These are phyloP conservation scores for Datnioides undecimradiatus DNA, from an alignment of 2,113 vertebrate genomes.

Conservation along the genomic window DNA sequence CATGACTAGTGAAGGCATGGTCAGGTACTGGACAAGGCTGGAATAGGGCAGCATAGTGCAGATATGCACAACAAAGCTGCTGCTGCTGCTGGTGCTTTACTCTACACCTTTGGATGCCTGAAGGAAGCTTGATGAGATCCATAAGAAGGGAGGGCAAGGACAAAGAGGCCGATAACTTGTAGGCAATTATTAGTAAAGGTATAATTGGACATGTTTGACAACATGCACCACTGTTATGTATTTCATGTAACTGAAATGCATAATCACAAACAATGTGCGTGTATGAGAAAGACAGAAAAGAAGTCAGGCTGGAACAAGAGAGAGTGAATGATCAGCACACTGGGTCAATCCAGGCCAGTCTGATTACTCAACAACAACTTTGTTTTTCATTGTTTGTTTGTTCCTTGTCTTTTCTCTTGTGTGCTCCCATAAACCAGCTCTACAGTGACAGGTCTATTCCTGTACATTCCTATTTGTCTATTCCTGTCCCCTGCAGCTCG, in stretches of 20 bases:
- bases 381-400: neutral
- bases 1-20: neutral
- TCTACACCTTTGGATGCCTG: neutral
- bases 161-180: neutral
- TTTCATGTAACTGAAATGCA: neutral
- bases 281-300: neutral
- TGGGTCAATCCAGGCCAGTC: neutral
- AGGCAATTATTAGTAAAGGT: neutral
- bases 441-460: slow-evolving; percentile 24
- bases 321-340: neutral
- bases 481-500: slow-evolving; percentile 8
- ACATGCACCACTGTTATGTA: neutral
- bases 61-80: neutral
- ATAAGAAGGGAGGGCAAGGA: neutral
- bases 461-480: slow-evolving; percentile 7
- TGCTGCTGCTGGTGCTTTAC: slow-evolving; percentile 15
- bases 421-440: slow-evolving; percentile 20
- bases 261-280: neutral
- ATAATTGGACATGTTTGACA: neutral
- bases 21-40: neutral
- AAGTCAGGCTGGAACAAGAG: neutral
- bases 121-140: neutral
- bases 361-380: neutral
- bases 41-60: slow-evolving; percentile 4
- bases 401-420: neutral